Base-by-base conservation (phyloP, 2,113 vertebrate genomes). In the Solea solea region DNA sequence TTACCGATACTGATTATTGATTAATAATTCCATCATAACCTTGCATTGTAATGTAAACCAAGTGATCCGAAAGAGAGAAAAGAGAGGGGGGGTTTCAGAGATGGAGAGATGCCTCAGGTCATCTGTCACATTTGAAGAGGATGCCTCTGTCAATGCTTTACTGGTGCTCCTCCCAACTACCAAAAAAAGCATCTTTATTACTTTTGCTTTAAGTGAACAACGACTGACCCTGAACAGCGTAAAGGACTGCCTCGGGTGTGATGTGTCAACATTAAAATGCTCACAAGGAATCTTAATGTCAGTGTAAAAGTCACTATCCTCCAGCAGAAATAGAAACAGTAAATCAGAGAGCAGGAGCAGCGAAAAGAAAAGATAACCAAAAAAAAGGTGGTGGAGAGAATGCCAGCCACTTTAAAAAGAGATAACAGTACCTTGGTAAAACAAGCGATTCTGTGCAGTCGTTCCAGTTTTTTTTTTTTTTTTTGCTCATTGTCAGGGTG, bases 401-500 rank as follows among this genome's bases (percentile, higher is more conserved):
- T 58, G 65, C 66, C 72, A 63, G n/a, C 7, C 25, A 21, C 40
- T 50, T 58, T 34, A 34, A 34, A 69, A 62, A 7, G 2, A 69
- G 54, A 62, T 65, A 58, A 63, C 15, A 8, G 52, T 63, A 34
- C 0, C 50, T 72, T 72, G 56, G 63, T 60, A 59, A 72, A 86
- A 77, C 49, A 60, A 34, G 34, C 34, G 5, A 34, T 34, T 34
- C 34, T 6, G 66, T 48, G 67, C 56, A 21, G 51, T 51, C 41
- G 64, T 69, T 86, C 78, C 72, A 62, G 40, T 15, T 64, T 69
- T 21, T 21, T 1, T 21, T 21, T 21, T 21, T 21, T 21, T 21
- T 21, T 67, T 39, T 64, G 21, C 51, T 79, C 60, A 41, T 51
- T 81, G 81, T 82, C 51, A 63, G 75, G 81, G 85, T 78, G 90